These are phyloP conservation scores for Acropternis orthonyx DNA, from an alignment of 2,797 vertebrate species.

Conservation along the genomic window DNA sequence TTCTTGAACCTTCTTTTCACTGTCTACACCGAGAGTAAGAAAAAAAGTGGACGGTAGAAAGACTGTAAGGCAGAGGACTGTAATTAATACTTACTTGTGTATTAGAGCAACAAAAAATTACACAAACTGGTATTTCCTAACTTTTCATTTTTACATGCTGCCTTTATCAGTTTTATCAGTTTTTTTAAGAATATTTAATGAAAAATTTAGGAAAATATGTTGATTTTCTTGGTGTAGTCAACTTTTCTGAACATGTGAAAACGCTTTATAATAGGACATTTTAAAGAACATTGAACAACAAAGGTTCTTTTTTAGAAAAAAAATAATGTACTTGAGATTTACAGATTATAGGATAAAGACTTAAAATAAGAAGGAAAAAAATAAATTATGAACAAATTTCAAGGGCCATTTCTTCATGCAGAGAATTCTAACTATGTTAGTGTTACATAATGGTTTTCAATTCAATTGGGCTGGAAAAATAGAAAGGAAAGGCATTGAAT, in stretches of 20 bases:
- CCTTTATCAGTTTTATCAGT: not conserved
- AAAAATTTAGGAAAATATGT: not conserved
- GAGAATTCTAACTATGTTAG: not conserved
- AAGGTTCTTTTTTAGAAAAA: not conserved
- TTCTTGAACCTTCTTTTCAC: not conserved
- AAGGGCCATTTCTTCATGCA: not conserved
- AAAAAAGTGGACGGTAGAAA: not conserved
- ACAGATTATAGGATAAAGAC: conserved; percentile 6
- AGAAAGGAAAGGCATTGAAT: not conserved
- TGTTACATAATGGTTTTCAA: conserved; percentile 21
- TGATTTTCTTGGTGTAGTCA: not conserved
- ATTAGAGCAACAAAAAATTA: not conserved
- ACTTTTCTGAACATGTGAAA: not conserved
- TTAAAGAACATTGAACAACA: not conserved
- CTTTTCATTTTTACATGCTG: not conserved
- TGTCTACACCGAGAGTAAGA: not conserved
- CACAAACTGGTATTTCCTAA: not conserved
- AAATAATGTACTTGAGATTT: not conserved
- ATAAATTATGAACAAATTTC: not conserved
- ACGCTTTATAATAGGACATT: not conserved
- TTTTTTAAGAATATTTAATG: not conserved
- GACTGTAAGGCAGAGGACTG: not conserved
- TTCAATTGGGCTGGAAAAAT: not conserved
- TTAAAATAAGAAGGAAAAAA: not conserved
- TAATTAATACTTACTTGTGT: not conserved